Base-by-base conservation (phyloP, 2,113 vertebrate genomes). In the Ptychochromis oligacanthus region DNA sequence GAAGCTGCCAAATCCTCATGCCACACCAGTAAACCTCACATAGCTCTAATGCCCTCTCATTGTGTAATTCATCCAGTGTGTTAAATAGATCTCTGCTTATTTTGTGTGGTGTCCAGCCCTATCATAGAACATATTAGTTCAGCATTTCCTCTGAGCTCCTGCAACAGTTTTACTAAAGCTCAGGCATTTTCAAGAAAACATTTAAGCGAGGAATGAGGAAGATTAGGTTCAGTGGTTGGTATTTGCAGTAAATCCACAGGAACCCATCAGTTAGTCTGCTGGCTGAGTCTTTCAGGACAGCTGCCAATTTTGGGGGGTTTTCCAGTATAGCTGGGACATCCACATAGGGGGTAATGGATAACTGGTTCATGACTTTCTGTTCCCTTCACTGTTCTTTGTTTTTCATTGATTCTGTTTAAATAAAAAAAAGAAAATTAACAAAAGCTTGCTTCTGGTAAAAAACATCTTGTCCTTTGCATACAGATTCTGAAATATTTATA, bases 71-170 rank as follows among this genome's bases (percentile, higher is more conserved):
- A 49, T 70, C 64, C 43, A 46, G 17, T 28, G 56, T 62, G n/a
- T 80, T 60, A 55, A 54, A 84, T 54, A 36, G 40, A 83, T 62
- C 26, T 78, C 10, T 77, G 24, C 34, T 52, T 82, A 60, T 2
- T 17, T 10, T 43, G 9, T 36, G 64, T 28, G 15, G 7, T 61
- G 77, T 80, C 79, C 60, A 52, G 54, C 58, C 36, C 40, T 38
- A 84, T 82, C 75, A 59, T 52, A 36, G 36, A 77, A 28, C 22
- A 59, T 54, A 64, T 81, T 86, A 38, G 79, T 56, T 80, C 31
- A 74, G 77, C 40, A 64, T 67, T 55, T 79, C 40, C 8, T 61
- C 55, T 34, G 56, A 65, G 65, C 49, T 24, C 20, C 38, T 20
- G 65, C 60, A 20, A 70, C 56, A 20, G 36, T 83, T 72, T 76